Percentiles rank a stretch among this genome's conserved stretches.
Evolutionary conservation across 2,888 invertebrate genomes (phyloP).

Genomic region (Platycheirus albimanus): DNA sequence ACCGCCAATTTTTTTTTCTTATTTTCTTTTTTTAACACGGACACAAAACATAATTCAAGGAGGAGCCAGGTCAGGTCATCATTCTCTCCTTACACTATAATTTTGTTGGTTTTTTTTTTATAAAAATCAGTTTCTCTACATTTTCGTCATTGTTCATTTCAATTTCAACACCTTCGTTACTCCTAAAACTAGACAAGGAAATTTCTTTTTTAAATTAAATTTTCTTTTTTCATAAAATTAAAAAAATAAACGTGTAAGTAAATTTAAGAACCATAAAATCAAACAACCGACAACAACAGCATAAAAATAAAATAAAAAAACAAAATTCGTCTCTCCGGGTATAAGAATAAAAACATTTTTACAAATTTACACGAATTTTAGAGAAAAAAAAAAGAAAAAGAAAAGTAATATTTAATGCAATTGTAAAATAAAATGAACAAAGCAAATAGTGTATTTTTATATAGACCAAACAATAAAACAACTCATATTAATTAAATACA

Average conservation of each 20-base stretch:
- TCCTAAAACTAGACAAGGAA: constrained; percentile 56
- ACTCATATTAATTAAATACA: constrained; percentile 46
- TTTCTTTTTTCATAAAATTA: constrained; percentile 34
- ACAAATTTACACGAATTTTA: constrained; percentile 73
- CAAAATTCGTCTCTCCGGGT: constrained; percentile 60
- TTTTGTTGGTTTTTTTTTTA: background rate
- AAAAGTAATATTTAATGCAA: constrained; percentile 66
- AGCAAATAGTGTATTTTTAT: constrained; percentile 74
- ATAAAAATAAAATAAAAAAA: constrained; percentile 30
- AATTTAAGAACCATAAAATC: constrained; percentile 36
- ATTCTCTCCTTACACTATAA: background rate
- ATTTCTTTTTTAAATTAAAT: constrained; percentile 30
- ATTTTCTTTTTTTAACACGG: constrained; percentile 35
- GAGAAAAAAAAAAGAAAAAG: constrained; percentile 52
- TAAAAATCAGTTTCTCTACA: constrained; percentile 22
- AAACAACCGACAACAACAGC: constrained; percentile 54
- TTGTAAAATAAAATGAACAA: constrained; percentile 72
- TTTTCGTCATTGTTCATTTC: constrained; percentile 57
- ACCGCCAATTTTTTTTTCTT: constrained; percentile 58
- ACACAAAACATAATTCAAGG: constrained; percentile 29
- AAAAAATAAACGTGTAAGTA: constrained; percentile 50
- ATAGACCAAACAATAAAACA: constrained; percentile 72
- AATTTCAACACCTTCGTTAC: constrained; percentile 7
- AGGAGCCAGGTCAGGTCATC: background rate
- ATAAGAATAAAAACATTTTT: constrained; percentile 73